Percentiles rank a stretch among this genome's conserved stretches.
Conservation (phyloP, 2,113 vertebrate genomes). For the Centropristis striata region DNA sequence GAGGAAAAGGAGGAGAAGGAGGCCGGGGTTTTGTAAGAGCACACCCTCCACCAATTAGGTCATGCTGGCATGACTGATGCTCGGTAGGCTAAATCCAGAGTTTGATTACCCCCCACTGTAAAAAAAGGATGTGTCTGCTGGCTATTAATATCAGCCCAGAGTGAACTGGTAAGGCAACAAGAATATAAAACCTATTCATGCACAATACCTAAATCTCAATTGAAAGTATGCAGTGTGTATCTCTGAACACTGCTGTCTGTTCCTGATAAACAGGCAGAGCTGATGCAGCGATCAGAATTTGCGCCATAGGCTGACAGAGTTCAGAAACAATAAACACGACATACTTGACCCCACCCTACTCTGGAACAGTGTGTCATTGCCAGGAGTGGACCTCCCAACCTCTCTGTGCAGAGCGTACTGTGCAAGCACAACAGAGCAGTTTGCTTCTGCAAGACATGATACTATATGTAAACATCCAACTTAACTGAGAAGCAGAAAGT, state of each 20-base stretch:
- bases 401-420: slow-evolving; percentile 45
- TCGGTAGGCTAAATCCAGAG: slow-evolving; percentile 38
- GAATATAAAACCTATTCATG: slow-evolving; percentile 6
- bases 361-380: slow-evolving; percentile 63
- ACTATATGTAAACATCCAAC: background rate
- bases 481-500: background rate
- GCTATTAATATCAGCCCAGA: slow-evolving; percentile 17
- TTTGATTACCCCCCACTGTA: slow-evolving; percentile 43
- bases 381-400: slow-evolving; percentile 63
- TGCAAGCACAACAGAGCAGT: slow-evolving; percentile 3
- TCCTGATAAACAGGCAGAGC: slow-evolving; percentile 43
- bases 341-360: slow-evolving; percentile 77
- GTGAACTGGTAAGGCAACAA: background rate
- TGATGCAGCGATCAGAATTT: slow-evolving; percentile 37
- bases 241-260: slow-evolving; percentile 10
- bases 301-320: slow-evolving; percentile 46
- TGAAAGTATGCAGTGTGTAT: background rate
- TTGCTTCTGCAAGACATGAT: background rate
- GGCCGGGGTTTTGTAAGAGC: slow-evolving; percentile 60
- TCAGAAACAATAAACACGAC: slow-evolving; percentile 70
- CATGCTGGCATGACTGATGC: slow-evolving; percentile 49
- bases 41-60: slow-evolving; percentile 66
- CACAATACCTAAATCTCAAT: background rate
- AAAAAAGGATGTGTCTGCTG: slow-evolving; percentile 41
- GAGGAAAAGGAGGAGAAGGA: slow-evolving; percentile 60